Evolutionary conservation across 2,888 invertebrate genomes (phyloP).

Genomic region (Drosophila pseudotakahashii): DNA sequence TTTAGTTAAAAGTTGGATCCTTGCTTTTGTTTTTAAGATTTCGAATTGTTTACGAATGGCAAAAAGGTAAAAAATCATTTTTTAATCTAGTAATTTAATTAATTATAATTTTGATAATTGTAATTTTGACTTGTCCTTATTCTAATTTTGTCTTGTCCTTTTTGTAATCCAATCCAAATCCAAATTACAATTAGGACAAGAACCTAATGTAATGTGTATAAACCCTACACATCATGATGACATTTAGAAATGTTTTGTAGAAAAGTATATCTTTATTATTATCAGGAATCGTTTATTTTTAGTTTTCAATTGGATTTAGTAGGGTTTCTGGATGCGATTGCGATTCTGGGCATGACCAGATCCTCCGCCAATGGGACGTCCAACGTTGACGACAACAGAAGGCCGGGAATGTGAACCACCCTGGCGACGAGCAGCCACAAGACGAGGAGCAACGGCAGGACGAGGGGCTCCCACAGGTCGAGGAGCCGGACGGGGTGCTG

Average conservation of each 20-base stretch:
- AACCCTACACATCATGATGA: too few relatives aligned
- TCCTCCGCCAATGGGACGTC: constrained; percentile 4
- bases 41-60: too few relatives aligned
- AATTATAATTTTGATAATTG: too few relatives aligned
- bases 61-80: too few relatives aligned
- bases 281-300: not conserved
- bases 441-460: not conserved
- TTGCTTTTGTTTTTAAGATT: too few relatives aligned
- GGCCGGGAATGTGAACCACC: constrained; percentile 2
- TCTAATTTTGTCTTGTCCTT: too few relatives aligned
- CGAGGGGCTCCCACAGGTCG: not conserved
- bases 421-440: not conserved
- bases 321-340: constrained; percentile 7
- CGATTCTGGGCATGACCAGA: constrained; percentile 2
- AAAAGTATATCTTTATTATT: not conserved
- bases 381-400: not conserved
- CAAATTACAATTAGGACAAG: too few relatives aligned
- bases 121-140: too few relatives aligned
- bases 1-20: too few relatives aligned
- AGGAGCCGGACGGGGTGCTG: constrained; percentile 1
- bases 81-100: too few relatives aligned
- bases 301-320: not conserved
- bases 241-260: not conserved
- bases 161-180: too few relatives aligned
- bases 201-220: too few relatives aligned